A percentile compares a stretch with the other conserved stretches of the same genome.
phyloP scores from a whole-genome alignment of 1,140 invertebrate genomes.

The Dendroctonus valens region DNA sequence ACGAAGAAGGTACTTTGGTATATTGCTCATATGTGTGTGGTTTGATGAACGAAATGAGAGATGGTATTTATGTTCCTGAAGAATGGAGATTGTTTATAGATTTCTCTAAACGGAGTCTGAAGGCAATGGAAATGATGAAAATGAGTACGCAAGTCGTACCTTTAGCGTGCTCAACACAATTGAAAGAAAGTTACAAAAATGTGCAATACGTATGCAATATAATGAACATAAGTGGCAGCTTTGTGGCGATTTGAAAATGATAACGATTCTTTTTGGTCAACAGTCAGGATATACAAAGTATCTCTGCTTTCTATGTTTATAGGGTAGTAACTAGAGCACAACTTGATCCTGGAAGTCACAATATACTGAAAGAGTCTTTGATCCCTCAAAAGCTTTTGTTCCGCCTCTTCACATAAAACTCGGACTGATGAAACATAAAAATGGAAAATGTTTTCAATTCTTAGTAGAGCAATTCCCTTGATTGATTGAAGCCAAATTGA shows the following conservation, averaged over 20 bases:
- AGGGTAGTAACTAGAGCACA: slow-evolving; percentile 39
- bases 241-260: slow-evolving; percentile 26
- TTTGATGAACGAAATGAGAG: slow-evolving; percentile 39
- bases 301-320: slow-evolving; percentile 35
- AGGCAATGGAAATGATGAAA: slow-evolving; percentile 46
- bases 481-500: slow-evolving; percentile 26
- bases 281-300: slow-evolving; percentile 24
- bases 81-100: slow-evolving; percentile 44
- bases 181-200: slow-evolving; percentile 46
- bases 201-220: slow-evolving; percentile 36
- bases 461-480: slow-evolving; percentile 29
- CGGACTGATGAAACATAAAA: slow-evolving; percentile 31
- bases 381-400: slow-evolving; percentile 38
- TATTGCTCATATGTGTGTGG: slow-evolving; percentile 42
- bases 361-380: slow-evolving; percentile 8
- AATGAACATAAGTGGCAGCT: slow-evolving; percentile 29
- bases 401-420: slow-evolving; percentile 48
- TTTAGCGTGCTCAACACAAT: slow-evolving; percentile 40
- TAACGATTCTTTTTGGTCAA: slow-evolving; percentile 14
- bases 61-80: neutral
- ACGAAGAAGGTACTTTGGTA: neutral
- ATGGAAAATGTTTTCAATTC: slow-evolving; percentile 19
- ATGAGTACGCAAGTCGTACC: slow-evolving; percentile 44
- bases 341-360: too few species aligned
- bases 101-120: slow-evolving; percentile 44